phyloP scores from a whole-genome alignment of 2,113 vertebrate species.

The Cettia cetti region DNA sequence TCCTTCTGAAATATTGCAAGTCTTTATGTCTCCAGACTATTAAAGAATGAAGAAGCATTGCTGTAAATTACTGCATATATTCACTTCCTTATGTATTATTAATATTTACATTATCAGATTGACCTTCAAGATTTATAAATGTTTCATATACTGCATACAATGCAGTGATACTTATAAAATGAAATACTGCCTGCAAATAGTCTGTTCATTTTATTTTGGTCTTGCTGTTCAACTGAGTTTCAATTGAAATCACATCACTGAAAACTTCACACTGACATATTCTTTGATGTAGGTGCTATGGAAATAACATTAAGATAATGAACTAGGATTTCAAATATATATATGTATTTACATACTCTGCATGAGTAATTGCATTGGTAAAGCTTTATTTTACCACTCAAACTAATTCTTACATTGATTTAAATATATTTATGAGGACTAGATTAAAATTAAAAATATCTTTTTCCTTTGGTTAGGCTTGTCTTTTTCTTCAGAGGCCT shows the following conservation, averaged over 20 bases:
- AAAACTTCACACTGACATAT: conserved; percentile 73
- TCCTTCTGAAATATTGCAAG: conserved; percentile 80
- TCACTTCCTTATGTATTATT: conserved; percentile 94
- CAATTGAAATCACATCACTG: conserved; percentile 73
- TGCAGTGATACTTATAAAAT: conserved; percentile 80
- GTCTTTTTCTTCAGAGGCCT: conserved; percentile 15
- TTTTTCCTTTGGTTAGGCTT: conserved; percentile 56
- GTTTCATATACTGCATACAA: conserved; percentile 86
- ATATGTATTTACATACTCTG: conserved; percentile 56
- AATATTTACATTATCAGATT: conserved; percentile 98
- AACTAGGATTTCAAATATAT: conserved; percentile 63
- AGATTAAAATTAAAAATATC: conserved; percentile 63
- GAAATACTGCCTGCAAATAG: conserved; percentile 82
- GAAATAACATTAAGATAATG: conserved; percentile 76
- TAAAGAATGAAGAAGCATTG: conserved; percentile 83
- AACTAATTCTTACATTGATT: conserved; percentile 47
- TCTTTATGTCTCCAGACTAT: conserved; percentile 81
- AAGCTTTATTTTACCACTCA: conserved; percentile 59
- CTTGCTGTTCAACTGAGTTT: conserved; percentile 71
- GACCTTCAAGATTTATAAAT: conserved; percentile 98
- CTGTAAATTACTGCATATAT: conserved; percentile 85
- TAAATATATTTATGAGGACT: conserved; percentile 63
- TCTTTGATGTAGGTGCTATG: conserved; percentile 73
- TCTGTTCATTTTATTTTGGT: conserved; percentile 81
- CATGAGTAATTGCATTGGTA: conserved; percentile 57